Percentiles rank a stretch among this genome's conserved stretches.
These are phyloP conservation scores for Protobothrops mucrosquamatus DNA, from an alignment of 2,113 vertebrate species.

Conservation along the genomic window DNA sequence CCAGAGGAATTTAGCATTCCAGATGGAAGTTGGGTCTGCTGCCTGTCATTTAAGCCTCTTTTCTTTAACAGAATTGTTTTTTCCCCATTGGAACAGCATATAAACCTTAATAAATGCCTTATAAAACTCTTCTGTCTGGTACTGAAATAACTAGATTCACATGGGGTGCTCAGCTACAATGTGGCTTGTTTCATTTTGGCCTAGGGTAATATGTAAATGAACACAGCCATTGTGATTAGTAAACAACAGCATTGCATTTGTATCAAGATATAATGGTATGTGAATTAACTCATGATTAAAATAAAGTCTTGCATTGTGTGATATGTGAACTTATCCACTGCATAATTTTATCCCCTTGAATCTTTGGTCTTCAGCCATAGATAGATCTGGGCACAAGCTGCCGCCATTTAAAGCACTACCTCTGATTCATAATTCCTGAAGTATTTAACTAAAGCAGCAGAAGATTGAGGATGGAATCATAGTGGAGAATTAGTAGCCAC, in stretches of 20 bases:
- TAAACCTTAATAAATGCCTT: background rate
- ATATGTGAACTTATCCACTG: background rate
- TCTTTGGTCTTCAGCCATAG: conserved; percentile 23
- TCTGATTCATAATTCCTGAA: background rate
- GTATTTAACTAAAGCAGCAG: conserved; percentile 23
- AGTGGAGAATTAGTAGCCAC: background rate
- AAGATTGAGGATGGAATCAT: background rate
- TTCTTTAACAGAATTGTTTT: background rate
- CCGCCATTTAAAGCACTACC: background rate
- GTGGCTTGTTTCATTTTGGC: background rate
- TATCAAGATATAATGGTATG: background rate
- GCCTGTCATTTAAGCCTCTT: background rate
- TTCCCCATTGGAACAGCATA: background rate
- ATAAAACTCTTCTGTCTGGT: background rate
- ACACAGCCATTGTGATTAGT: background rate
- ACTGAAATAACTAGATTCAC: background rate
- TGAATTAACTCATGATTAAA: background rate
- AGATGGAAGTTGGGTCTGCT: background rate
- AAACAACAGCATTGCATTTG: background rate
- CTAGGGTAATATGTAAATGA: background rate
- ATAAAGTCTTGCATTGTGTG: background rate
- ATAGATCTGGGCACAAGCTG: background rate
- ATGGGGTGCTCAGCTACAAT: background rate
- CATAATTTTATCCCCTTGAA: background rate
- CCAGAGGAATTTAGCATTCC: background rate